Conservation (phyloP, 1,140 invertebrate species). For the Hylaeus volcanicus region DNA sequence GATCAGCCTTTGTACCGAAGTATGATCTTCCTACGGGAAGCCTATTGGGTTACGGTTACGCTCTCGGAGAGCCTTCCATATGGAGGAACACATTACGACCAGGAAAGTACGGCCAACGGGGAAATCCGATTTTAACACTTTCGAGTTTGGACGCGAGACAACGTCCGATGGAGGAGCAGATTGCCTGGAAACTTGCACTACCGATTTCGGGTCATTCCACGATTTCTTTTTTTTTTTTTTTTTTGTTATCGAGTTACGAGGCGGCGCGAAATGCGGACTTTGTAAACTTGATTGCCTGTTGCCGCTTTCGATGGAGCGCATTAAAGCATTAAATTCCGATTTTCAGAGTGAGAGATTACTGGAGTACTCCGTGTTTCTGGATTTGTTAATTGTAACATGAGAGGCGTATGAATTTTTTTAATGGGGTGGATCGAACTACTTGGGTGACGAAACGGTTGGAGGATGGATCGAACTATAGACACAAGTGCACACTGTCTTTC, state of each 20-base stretch:
- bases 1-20: slow-evolving; percentile 78
- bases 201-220: not conserved
- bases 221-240: too few species aligned
- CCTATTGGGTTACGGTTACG: slow-evolving; percentile 75
- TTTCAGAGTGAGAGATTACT: not conserved
- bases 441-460: too few species aligned
- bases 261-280: too few species aligned
- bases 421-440: too few species aligned
- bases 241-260: too few species aligned
- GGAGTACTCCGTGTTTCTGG: too few species aligned
- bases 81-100: slow-evolving; percentile 29
- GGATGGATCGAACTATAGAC: too few species aligned
- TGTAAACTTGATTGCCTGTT: not conserved
- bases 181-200: not conserved
- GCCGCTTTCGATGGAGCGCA: too few species aligned
- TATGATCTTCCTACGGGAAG: slow-evolving; percentile 77
- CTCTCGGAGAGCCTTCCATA: slow-evolving; percentile 48
- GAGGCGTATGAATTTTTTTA: too few species aligned
- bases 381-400: too few species aligned
- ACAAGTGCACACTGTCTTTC: too few species aligned
- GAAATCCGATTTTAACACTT: slow-evolving; percentile 25
- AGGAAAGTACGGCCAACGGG: slow-evolving; percentile 17
- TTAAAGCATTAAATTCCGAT: too few species aligned
- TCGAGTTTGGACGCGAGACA: not conserved
- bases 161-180: not conserved